phyloP scores from a whole-genome alignment of 2,888 invertebrate genomes.

The Glaucopsyche alexis region DNA sequence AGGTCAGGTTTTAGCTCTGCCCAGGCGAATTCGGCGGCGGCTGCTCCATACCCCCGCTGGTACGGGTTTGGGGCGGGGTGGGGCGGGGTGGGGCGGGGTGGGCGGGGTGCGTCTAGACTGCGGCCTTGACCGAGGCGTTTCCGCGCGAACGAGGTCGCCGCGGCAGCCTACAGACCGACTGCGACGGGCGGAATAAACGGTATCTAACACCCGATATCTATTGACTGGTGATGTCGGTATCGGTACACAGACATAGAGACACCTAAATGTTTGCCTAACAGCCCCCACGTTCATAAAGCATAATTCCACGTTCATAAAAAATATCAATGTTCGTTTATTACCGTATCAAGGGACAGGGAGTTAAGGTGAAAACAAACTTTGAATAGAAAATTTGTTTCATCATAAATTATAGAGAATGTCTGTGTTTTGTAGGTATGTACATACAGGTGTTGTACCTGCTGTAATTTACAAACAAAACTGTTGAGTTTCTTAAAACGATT shows the following conservation, averaged over 20 bases:
- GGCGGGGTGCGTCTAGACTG: conserved; percentile 70
- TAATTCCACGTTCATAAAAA: too few relatives aligned
- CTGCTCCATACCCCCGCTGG: conserved; percentile 45
- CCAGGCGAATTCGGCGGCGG: conserved; percentile 59
- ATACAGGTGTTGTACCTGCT: too few relatives aligned
- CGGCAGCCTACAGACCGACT: conserved; percentile 71
- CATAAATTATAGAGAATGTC: too few relatives aligned
- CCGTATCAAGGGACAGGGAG: too few relatives aligned
- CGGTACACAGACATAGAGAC: too few relatives aligned
- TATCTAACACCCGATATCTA: conserved; percentile 35
- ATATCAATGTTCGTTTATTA: too few relatives aligned
- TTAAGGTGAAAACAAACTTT: too few relatives aligned
- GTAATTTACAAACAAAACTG: background rate
- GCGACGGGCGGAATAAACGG: conserved; percentile 40
- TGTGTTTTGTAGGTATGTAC: too few relatives aligned
- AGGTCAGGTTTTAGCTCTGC: conserved; percentile 61
- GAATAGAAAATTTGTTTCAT: too few relatives aligned
- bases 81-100: conserved; percentile 52
- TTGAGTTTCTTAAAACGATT: background rate
- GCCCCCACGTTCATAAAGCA: background rate
- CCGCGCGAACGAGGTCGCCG: conserved; percentile 69
- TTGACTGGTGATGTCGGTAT: too few relatives aligned
- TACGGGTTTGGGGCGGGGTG: conserved; percentile 55
- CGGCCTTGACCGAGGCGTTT: conserved; percentile 77
- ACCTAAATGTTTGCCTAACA: background rate